Base-by-base conservation (phyloP, 2,888 invertebrate species). In the Napeogenes inachia region DNA sequence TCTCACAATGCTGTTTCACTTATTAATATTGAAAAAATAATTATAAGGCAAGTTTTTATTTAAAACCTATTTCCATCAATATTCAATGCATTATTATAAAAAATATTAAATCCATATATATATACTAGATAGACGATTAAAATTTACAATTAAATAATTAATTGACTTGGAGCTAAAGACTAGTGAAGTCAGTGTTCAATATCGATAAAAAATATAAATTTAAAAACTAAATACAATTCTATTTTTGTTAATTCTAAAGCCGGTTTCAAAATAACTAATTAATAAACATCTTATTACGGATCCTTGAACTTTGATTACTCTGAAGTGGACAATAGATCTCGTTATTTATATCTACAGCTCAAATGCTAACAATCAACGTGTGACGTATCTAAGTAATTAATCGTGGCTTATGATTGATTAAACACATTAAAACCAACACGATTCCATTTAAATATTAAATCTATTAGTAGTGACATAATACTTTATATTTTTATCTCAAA, bases 391-490 rank as follows among this genome's bases (percentile, higher is more conserved):
- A 70, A 79, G 85, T 89, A 90, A 90, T 89, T 90, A 90, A 90
- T 90, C 89, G 89, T 84, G 76, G 76, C 80, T 81, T 84, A 86
- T 89, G 90, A 90, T 90, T 89, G 89, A 90, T 90, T 90, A 87
- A 89, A 84, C 79, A 83, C 89, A 89, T 89, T 89, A 87, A 81
- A 83, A 73, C 75, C 80, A 79, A 84, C 89, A 89, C 89, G 90
- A 89, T 79, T 86, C 79, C 76, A 89, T 90, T 89, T 88, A 81
- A 89, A 90, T 89, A 87, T 83, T 82, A 86, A 82, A 85, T 84
- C 81, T 87, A 88, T 88, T 86, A 85, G 71, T 77, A 82, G 84
- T 87, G 89, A 88, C 87, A 87, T 86, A 87, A 87, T 86, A 83
- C 82, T 85, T 84, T 83, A 21, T 33, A 54, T 54, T 33, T 60